phyloP scores from a whole-genome alignment of 2,888 invertebrate genomes.

The Pachliopta kotzebuea region DNA sequence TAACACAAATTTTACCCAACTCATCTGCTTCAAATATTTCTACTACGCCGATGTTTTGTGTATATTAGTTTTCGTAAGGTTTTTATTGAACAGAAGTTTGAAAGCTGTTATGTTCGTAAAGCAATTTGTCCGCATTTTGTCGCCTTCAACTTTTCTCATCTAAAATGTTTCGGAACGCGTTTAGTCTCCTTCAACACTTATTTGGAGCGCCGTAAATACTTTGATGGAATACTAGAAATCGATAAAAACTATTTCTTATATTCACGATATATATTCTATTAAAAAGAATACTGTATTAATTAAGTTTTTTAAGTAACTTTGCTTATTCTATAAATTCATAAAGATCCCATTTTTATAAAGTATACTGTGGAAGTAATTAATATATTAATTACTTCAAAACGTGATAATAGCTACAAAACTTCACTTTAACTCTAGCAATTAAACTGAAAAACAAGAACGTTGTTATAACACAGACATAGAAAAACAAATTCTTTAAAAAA shows the following conservation, averaged over 20 bases:
- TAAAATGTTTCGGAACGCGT: constrained; percentile 40
- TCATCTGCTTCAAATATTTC: neutral
- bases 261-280: neutral
- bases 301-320: no score
- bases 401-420: neutral
- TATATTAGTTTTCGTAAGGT: constrained; percentile 26
- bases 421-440: no score
- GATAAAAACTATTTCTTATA: neutral
- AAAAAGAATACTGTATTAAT: neutral
- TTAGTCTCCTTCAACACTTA: constrained; percentile 60
- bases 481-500: no score
- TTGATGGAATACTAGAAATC: neutral
- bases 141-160: constrained; percentile 53
- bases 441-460: no score
- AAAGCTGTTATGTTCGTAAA: constrained; percentile 75
- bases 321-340: neutral
- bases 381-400: neutral
- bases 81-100: constrained; percentile 46
- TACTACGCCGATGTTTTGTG: neutral
- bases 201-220: constrained; percentile 24
- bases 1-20: neutral
- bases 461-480: no score
- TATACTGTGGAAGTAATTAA: neutral
- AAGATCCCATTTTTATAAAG: neutral
- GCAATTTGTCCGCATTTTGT: constrained; percentile 64